Percentiles rank a stretch among this genome's conserved stretches.
phyloP scores from a whole-genome alignment of 2,113 vertebrate species.

The Seriola aureovittata region DNA sequence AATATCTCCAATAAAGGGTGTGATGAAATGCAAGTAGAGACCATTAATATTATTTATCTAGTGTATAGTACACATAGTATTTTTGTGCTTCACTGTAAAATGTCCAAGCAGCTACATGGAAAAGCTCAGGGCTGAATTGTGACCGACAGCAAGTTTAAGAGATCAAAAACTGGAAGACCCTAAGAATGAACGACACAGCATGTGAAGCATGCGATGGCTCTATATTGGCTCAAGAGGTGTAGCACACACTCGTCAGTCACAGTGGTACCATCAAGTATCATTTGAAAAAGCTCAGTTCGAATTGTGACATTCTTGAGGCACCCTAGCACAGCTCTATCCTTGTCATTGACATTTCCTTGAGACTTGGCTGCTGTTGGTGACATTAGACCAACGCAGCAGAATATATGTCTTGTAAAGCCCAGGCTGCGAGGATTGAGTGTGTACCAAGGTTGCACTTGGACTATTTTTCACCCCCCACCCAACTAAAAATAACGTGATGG shows the following conservation, averaged over 20 bases:
- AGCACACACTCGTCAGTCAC: slow-evolving; percentile 7
- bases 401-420: slow-evolving; percentile 75
- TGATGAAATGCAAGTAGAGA: slow-evolving; percentile 14
- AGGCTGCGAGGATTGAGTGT: slow-evolving; percentile 64
- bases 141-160: slow-evolving; percentile 57
- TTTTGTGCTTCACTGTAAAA: not conserved
- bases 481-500: slow-evolving; percentile 77
- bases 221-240: slow-evolving; percentile 9
- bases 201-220: slow-evolving; percentile 38
- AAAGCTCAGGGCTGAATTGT: slow-evolving; percentile 42
- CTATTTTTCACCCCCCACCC: slow-evolving; percentile 62
- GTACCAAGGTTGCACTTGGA: slow-evolving; percentile 76
- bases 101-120: slow-evolving; percentile 38
- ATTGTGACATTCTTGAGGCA: slow-evolving; percentile 51
- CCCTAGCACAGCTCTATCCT: slow-evolving; percentile 36
- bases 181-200: slow-evolving; percentile 48
- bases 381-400: slow-evolving; percentile 65
- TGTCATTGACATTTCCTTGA: slow-evolving; percentile 80
- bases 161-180: slow-evolving; percentile 37
- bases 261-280: slow-evolving; percentile 6
- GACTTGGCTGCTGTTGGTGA: slow-evolving; percentile 69
- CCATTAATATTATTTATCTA: not conserved
- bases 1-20: slow-evolving; percentile 12
- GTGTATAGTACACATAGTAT: not conserved
- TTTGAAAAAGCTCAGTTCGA: slow-evolving; percentile 36